Base-by-base conservation (phyloP, 2,113 vertebrate genomes). In the Istiophorus platypterus region DNA sequence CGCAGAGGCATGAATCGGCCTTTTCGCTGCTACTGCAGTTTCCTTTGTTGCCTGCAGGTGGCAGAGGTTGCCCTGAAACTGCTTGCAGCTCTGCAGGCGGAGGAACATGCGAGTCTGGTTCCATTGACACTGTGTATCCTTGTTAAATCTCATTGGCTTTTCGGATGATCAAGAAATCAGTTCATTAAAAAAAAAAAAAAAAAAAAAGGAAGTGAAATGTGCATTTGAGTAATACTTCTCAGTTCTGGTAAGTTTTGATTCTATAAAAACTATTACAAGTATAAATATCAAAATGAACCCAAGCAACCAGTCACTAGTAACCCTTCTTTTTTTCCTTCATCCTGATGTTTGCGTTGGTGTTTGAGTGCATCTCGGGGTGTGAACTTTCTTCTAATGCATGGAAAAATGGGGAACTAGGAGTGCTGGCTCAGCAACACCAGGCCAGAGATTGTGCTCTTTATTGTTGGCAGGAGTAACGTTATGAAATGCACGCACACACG, bases 391-490 rank as follows among this genome's bases (percentile, higher is more conserved):
- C 76, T 76, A 80, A 84, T 42, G 34, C 70, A 34, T 37, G 18
- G 7, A 57, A 82, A 82, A 84, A 84, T 62, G 67, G 24, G 72
- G 72, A 89, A 88, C 12, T 26, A 77, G 76, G 85, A 90, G 85
- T 66, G 87, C 91, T 57, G 39, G 47, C 69, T 89, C 88, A 90
- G 88, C 91, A 75, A 75, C 29, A 56, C 11, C 66, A 12, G 76
- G 80, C 80, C 63, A 54, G 31, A 34, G 31, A 34, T 77, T 61
- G 68, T 75, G 80, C 79, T 84, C 63, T 84, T 89, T 79, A 85
- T 79, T 75, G 77, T 85, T 86, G 89, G 83, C 84, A 74, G 81
- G 83, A 86, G 80, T 9, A 83, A 78, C 87, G 80, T 90, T 72
- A 86, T 72, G 71, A 78, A 87, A n/a, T n/a, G n/a, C n/a, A n/a